Evolutionary conservation across 2,797 vertebrate species (phyloP), one percentile per base, ranked within the genome.

Genomic region (Ceyx erithaca): DNA sequence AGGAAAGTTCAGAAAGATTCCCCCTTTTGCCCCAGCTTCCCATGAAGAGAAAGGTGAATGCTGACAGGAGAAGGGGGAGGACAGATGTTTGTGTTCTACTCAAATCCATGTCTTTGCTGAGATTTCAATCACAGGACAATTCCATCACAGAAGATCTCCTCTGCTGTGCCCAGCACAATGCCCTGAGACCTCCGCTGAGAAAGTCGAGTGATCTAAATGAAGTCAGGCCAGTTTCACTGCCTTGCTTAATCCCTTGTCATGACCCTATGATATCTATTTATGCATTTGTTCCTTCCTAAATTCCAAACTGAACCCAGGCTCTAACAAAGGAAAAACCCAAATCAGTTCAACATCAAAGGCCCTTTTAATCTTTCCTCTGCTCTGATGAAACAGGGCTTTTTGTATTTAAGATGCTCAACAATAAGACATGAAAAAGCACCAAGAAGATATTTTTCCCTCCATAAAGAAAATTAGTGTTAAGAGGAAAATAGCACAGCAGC

Each of bases 301-400:
- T 94, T 92, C 90, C 86, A 88, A 75, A 92, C 51, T 82, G 69
- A 94, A 77, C 71, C 71, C 78, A 7, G 78, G 80, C 80, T 82
- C 78, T 61, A 83, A 93, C 94, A 96, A 96, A 94, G 88, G 22
- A 43, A 77, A 95, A 90, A 92, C n/a, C 46, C 87, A 92, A 94
- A 95, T 62, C 84, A 62, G 96, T 95, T 94, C 83, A 87, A 94
- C 95, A 94, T 96, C 95, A 96, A 96, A 96, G 93, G 62, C 69
- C 58, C 81, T 90, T 95, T 95, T 94, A 91, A 93, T 94, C 95
- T 92, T 87, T 66, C 59, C 6, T 37, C 87, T 67, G 20, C 79
- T 76, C 77, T 45, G 88, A 87, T 93, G 87, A 94, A 93, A 92
- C 8, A 1, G 59, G 51, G 51, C 84, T 89, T 82, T 90, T 88